Conservation (phyloP, 2,113 vertebrate species). For the Platycercus adscitus region DNA sequence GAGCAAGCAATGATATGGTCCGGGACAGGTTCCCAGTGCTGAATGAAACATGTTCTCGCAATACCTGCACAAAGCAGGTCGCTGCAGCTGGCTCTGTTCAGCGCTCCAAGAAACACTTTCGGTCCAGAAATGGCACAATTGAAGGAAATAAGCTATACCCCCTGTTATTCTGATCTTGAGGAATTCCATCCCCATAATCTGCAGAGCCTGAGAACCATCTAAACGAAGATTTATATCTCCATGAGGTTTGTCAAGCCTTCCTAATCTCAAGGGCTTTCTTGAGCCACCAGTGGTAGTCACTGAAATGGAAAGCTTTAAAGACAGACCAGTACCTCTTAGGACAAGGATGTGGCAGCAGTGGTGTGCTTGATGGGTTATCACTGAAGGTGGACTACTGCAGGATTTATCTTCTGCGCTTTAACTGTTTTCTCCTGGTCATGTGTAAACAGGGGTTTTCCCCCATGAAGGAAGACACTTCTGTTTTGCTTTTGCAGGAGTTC, state of each 20-base stretch:
- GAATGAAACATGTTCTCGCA: accelerated
- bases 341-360: accelerated
- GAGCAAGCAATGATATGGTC: background rate
- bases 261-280: background rate
- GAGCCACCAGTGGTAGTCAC: accelerated
- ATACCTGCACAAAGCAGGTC: background rate
- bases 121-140: background rate
- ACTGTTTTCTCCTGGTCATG: background rate
- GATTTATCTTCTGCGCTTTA: background rate
- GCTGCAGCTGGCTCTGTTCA: background rate
- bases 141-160: background rate
- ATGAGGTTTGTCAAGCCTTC: background rate
- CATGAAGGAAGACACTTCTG: background rate
- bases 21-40: accelerated
- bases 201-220: background rate
- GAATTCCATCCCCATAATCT: background rate
- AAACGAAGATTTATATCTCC: background rate
- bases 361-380: background rate
- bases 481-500: background rate
- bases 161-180: background rate
- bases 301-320: background rate
- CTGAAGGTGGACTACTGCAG: background rate
- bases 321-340: background rate
- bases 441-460: background rate
- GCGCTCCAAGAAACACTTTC: background rate